These are phyloP conservation scores for Syngnathus scovelli DNA, from an alignment of 2,113 vertebrate species.

Conservation along the genomic window DNA sequence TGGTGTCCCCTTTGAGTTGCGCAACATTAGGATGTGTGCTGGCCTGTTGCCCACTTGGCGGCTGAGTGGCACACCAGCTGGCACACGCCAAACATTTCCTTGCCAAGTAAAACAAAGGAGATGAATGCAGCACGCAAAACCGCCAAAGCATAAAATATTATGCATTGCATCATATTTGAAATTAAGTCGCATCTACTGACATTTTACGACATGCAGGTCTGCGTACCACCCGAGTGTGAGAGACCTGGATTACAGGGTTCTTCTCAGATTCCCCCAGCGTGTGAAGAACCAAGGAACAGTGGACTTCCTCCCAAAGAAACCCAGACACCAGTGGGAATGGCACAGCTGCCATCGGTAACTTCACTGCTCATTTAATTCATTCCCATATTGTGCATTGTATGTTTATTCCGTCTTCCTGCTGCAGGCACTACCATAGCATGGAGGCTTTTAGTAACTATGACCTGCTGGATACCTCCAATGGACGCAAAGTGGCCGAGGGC, in stretches of 20 bases:
- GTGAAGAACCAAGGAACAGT: conserved; percentile 78
- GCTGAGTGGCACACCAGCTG: conserved; percentile 33
- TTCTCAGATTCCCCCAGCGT: conserved; percentile 77
- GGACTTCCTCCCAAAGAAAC: conserved; percentile 77
- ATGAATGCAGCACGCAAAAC: conserved; percentile 13
- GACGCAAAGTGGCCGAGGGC: conserved; percentile 73
- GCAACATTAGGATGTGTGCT: conserved; percentile 21
- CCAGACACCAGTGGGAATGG: conserved; percentile 77
- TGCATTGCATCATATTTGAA: neutral
- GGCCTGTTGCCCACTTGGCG: conserved; percentile 29
- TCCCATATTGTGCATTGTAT: too few species aligned
- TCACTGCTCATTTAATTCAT: neutral
- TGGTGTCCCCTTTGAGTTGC: conserved; percentile 8
- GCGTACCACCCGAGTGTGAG: conserved; percentile 63
- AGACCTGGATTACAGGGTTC: conserved; percentile 70
- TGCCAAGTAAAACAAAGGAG: conserved; percentile 52
- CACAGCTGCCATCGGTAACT: conserved; percentile 80
- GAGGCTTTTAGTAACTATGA: conserved; percentile 79
- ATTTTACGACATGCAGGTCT: conserved; percentile 56
- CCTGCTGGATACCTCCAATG: conserved; percentile 64
- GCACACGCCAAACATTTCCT: conserved; percentile 25
- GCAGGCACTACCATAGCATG: conserved; percentile 79
- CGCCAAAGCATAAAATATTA: neutral
- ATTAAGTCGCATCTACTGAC: neutral
- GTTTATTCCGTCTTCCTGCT: neutral